Base-by-base conservation (phyloP, 1,140 invertebrate genomes). In the Zeugodacus cucurbitae region DNA sequence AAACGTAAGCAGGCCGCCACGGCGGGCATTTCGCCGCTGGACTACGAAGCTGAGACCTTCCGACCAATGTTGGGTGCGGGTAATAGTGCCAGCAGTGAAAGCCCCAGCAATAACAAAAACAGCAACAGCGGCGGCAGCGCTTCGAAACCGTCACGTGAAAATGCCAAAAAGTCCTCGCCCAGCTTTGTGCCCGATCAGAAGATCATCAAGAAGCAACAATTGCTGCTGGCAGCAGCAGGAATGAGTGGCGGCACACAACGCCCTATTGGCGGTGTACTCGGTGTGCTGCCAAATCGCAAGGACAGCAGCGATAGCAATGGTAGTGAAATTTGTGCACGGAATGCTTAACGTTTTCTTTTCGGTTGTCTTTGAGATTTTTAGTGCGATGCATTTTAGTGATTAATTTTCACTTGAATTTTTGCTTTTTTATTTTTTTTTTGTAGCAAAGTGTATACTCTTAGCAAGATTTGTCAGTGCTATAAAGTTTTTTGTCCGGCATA, bases 101-200 rank as follows among this genome's bases (percentile, higher is more conserved):
- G 26, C 54, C 6, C 22, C 32, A 26, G 41, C 48, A 54, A 54
- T 54, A 54, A 54, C 48, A 54, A 54, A 54, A 54, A 54, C 48
- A 54, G 14, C 87, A n/a, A 88, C 48, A 29, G 44, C 26, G 57
- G 58, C n/a, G 58, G 88, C 26, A 86, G 29, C 57, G 90, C 89
- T 3, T 90, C 90, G 64, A 92, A 91, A 86, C 89, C 89, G 29
- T 90, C 89, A 11, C 87, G 89, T 48, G 89, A 90, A 22, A 93
- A 93, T 59, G 90, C 92, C 0, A 93, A 93, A 44, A 93, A 93
- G 64, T 92, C 91, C 0, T 91, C 92, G 34, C 91, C 90, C 59
- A 93, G 92, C 58, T 93, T 92, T 78, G 78, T 92, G 87, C 92
- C 92, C 54, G 91, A 92, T 89, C 90, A 92, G 82, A 90, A 90